A percentile compares a stretch with the other conserved stretches of the same genome.
phyloP scores from a whole-genome alignment of 2,888 invertebrate species.

The Suillia variegata region DNA sequence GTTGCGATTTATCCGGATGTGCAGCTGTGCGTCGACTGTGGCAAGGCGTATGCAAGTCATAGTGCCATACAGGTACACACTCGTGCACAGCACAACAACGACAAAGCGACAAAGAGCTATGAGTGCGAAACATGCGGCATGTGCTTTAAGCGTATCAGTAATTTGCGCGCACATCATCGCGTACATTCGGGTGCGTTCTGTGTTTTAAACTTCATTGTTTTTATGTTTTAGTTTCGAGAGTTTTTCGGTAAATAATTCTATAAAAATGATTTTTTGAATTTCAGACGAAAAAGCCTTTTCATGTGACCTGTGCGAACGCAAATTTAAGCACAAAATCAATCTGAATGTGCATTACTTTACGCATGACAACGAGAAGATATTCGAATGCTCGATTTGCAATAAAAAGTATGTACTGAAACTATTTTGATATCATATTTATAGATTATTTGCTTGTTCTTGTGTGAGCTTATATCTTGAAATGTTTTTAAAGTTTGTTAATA shows the following conservation, averaged over 20 bases:
- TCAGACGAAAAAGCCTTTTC: slow-evolving; percentile 48
- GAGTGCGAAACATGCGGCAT: slow-evolving; percentile 27
- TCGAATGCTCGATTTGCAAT: slow-evolving; percentile 62
- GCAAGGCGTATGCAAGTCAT: slow-evolving; percentile 37
- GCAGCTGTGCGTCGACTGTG: slow-evolving; percentile 38
- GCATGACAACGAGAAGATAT: slow-evolving; percentile 61
- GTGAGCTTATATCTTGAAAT: too few relatives aligned
- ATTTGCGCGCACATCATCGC: slow-evolving; percentile 36
- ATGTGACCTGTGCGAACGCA: slow-evolving; percentile 63
- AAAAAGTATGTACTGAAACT: slow-evolving; percentile 26
- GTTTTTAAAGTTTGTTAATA: neutral
- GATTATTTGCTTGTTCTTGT: too few relatives aligned
- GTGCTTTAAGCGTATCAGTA: slow-evolving; percentile 21
- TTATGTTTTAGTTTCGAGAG: too few relatives aligned
- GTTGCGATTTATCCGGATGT: slow-evolving; percentile 17
- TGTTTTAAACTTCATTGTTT: too few relatives aligned
- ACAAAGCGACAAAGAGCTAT: slow-evolving; percentile 23
- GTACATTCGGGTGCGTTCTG: slow-evolving; percentile 42
- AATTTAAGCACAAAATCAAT: slow-evolving; percentile 62
- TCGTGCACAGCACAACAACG: slow-evolving; percentile 31
- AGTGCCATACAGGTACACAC: slow-evolving; percentile 36
- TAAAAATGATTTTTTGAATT: too few relatives aligned
- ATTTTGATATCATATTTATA: too few relatives aligned
- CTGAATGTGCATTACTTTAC: slow-evolving; percentile 63
- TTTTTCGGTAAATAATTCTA: too few relatives aligned